Conservation (phyloP, 1,140 invertebrate genomes). For the Mercenaria mercenaria region DNA sequence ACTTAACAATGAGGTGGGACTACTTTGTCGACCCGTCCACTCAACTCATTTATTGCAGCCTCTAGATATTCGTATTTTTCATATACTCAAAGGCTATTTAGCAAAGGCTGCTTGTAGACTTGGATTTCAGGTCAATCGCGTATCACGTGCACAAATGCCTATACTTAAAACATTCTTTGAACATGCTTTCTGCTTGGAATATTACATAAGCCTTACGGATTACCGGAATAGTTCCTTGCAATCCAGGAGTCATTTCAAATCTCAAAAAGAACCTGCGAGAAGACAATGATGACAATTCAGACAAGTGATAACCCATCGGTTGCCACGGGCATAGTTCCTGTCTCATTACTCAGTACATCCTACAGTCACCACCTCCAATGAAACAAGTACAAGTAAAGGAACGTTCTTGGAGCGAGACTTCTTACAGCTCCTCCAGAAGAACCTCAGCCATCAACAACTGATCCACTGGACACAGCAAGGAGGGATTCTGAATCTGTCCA, state of each 20-base stretch:
- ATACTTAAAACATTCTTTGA: background rate
- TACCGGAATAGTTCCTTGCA: too few relatives aligned
- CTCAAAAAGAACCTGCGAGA: too few relatives aligned
- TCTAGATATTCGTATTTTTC: slow-evolving; percentile 36
- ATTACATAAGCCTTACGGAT: background rate
- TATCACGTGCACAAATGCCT: background rate
- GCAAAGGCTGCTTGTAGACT: background rate
- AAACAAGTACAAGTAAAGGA: background rate
- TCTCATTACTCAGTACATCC: background rate
- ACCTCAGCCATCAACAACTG: background rate
- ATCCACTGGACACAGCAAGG: background rate
- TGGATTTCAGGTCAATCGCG: background rate
- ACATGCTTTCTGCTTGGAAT: background rate
- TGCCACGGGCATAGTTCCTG: background rate
- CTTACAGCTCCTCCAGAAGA: background rate
- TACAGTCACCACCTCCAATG: background rate
- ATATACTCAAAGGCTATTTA: background rate
- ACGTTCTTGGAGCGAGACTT: background rate
- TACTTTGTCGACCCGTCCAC: slow-evolving; percentile 62
- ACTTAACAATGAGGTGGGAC: slow-evolving; percentile 55
- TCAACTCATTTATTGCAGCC: slow-evolving; percentile 66
- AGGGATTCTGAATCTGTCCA: too few relatives aligned
- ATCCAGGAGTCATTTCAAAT: too few relatives aligned
- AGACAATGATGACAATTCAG: too few relatives aligned
- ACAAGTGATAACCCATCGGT: background rate